Percentiles rank a stretch among this genome's conserved stretches.
phyloP scores from a whole-genome alignment of 2,888 invertebrate genomes.

The Yponomeuta evonymella region DNA sequence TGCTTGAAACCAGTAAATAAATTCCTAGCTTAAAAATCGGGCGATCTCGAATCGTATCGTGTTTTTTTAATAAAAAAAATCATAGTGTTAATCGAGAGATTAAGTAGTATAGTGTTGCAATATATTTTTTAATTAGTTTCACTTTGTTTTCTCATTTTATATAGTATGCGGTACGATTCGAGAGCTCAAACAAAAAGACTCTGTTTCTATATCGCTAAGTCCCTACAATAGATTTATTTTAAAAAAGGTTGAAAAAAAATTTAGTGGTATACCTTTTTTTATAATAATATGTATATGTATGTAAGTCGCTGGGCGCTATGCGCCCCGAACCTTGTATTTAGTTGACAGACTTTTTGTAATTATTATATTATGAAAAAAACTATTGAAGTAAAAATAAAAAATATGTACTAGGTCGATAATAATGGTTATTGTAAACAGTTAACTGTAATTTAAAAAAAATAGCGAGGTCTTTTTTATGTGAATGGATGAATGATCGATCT shows the following conservation, averaged over 20 bases:
- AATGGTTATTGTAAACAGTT: conserved; percentile 42
- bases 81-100: conserved; percentile 14
- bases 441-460: conserved; percentile 42
- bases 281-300: conserved; percentile 61
- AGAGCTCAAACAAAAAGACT: conserved; percentile 8
- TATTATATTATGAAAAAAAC: conserved; percentile 45
- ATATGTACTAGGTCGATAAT: conserved; percentile 57
- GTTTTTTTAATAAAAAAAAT: not conserved
- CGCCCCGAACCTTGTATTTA: conserved; percentile 66
- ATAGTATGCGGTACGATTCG: conserved; percentile 6
- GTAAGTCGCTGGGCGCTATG: conserved; percentile 67
- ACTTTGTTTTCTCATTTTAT: conserved; percentile 1
- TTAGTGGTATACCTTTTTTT: conserved; percentile 62
- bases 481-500: conserved; percentile 65
- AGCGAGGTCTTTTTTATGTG: conserved; percentile 70
- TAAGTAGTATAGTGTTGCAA: conserved; percentile 12
- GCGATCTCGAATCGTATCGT: not conserved
- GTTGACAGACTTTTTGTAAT: conserved; percentile 72
- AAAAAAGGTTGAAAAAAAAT: conserved; percentile 50
- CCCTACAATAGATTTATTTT: conserved; percentile 35
- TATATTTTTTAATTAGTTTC: conserved; percentile 11
- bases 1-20: not conserved
- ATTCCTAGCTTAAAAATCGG: conserved; percentile 6
- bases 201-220: conserved; percentile 26
- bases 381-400: conserved; percentile 27